These are phyloP conservation scores for Synergus gifuensis DNA, from an alignment of 2,888 invertebrate genomes.

Conservation along the genomic window DNA sequence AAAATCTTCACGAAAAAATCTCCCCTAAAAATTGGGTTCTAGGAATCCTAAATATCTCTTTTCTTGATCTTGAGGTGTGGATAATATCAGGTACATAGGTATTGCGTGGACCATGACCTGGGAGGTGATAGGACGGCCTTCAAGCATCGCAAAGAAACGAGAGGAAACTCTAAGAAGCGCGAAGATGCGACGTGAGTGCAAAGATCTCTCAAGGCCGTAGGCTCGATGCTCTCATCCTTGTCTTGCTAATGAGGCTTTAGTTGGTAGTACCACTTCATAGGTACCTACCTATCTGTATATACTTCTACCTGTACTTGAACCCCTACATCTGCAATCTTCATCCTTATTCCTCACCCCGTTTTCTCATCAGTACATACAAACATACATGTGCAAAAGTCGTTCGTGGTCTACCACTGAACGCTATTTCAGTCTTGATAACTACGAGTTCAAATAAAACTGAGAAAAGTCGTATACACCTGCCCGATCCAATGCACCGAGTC, in stretches of 20 bases:
- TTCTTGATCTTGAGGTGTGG: slow-evolving; percentile 21
- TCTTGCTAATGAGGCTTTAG: slow-evolving; percentile 70
- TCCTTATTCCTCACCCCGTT: slow-evolving; percentile 21
- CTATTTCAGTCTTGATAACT: slow-evolving; percentile 34
- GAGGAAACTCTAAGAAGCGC: slow-evolving; percentile 54
- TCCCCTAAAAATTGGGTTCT: background rate
- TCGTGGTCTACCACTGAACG: slow-evolving; percentile 21
- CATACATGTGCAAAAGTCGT: slow-evolving; percentile 4
- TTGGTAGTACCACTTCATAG: slow-evolving; percentile 34
- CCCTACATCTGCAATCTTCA: slow-evolving; percentile 14
- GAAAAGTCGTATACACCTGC: slow-evolving; percentile 43
- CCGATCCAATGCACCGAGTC: slow-evolving; percentile 18
- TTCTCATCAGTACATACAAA: background rate
- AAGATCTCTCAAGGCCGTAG: slow-evolving; percentile 75
- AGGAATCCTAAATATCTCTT: slow-evolving; percentile 43
- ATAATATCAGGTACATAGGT: slow-evolving; percentile 36
- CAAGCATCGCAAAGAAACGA: slow-evolving; percentile 63
- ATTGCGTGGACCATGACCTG: slow-evolving; percentile 68
- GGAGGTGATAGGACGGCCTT: slow-evolving; percentile 70
- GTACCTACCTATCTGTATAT: background rate
- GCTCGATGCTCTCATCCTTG: slow-evolving; percentile 68
- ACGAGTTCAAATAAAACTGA: slow-evolving; percentile 33
- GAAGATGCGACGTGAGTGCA: slow-evolving; percentile 72
- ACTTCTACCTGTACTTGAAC: slow-evolving; percentile 11
- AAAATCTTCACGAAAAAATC: background rate